A percentile compares a stretch with the other conserved stretches of the same genome.
phyloP scores from a whole-genome alignment of 2,888 invertebrate species.

The Parascotia fuliginaria region DNA sequence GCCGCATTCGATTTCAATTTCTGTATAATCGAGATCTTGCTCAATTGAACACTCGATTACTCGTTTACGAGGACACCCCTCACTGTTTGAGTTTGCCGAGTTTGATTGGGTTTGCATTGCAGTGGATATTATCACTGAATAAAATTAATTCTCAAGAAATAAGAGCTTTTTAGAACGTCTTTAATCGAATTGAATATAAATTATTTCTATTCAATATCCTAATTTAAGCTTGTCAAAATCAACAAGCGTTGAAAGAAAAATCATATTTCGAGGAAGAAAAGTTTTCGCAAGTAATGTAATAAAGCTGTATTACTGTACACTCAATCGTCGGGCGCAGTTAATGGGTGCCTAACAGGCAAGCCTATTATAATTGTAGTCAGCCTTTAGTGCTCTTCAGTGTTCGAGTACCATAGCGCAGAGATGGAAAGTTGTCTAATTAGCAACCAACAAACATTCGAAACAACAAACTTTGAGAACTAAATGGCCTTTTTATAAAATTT shows the following conservation, averaged over 20 bases:
- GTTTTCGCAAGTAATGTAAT: constrained; percentile 14
- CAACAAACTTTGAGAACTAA: constrained; percentile 49
- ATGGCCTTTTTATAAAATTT: constrained; percentile 46
- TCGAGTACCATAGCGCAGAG: constrained; percentile 56
- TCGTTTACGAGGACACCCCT: constrained; percentile 76
- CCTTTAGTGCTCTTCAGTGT: constrained; percentile 19
- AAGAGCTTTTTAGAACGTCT: constrained; percentile 27
- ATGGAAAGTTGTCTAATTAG: constrained; percentile 76
- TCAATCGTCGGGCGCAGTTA: constrained; percentile 3
- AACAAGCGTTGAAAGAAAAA: neutral
- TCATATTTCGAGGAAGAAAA: neutral
- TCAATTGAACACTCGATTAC: constrained; percentile 84
- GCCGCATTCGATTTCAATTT: constrained; percentile 79
- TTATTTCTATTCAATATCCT: neutral
- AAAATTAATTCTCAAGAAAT: constrained; percentile 61
- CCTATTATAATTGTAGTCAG: constrained; percentile 32
- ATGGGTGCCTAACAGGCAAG: constrained; percentile 28
- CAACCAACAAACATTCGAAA: constrained; percentile 61
- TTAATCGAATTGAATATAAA: constrained; percentile 12
- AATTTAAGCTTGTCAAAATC: neutral
- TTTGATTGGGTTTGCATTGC: constrained; percentile 81
- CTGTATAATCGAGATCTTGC: constrained; percentile 82
- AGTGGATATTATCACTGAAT: constrained; percentile 66
- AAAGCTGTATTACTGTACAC: constrained; percentile 5
- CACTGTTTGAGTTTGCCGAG: constrained; percentile 79